A percentile compares a stretch with the other conserved stretches of the same genome.
Conservation (phyloP, 2,113 vertebrate genomes). For the Furnarius figulus region DNA sequence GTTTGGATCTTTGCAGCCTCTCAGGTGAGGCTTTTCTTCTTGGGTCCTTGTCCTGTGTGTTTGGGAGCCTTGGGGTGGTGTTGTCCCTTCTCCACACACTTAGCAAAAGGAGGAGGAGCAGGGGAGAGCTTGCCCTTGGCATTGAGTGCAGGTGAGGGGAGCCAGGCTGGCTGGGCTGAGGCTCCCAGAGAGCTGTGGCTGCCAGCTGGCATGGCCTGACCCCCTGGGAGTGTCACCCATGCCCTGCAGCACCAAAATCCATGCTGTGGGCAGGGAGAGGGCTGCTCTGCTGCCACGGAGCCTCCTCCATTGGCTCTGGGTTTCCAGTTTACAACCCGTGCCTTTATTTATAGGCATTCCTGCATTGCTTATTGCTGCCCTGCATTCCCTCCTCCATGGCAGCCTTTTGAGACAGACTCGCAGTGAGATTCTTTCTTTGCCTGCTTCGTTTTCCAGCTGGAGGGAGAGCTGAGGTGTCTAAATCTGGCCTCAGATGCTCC, state of each 20-base stretch:
- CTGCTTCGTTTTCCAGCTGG: not conserved
- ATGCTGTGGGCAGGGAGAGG: not conserved
- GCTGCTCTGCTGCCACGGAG: fast-evolving
- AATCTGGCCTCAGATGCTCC: not conserved
- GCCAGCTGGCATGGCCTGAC: not conserved
- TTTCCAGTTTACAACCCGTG: not conserved
- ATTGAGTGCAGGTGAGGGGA: not conserved
- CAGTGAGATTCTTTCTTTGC: not conserved
- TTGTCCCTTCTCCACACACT: not conserved
- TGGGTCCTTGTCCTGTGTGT: not conserved
- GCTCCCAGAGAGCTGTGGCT: not conserved
- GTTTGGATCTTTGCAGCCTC: not conserved
- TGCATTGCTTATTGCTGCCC: not conserved
- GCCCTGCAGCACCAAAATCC: fast-evolving
- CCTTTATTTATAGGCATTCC: not conserved
- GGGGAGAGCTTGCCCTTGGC: not conserved
- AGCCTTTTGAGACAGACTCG: not conserved
- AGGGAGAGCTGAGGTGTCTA: not conserved
- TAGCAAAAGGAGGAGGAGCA: not conserved
- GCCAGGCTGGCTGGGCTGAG: not conserved
- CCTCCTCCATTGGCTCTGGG: not conserved
- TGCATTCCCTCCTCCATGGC: not conserved
- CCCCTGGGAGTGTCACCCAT: fast-evolving
- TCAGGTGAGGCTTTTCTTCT: not conserved
- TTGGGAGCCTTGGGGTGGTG: not conserved